phyloP scores from a whole-genome alignment of 2,888 invertebrate species.

The Xanthostigma xanthostigma region DNA sequence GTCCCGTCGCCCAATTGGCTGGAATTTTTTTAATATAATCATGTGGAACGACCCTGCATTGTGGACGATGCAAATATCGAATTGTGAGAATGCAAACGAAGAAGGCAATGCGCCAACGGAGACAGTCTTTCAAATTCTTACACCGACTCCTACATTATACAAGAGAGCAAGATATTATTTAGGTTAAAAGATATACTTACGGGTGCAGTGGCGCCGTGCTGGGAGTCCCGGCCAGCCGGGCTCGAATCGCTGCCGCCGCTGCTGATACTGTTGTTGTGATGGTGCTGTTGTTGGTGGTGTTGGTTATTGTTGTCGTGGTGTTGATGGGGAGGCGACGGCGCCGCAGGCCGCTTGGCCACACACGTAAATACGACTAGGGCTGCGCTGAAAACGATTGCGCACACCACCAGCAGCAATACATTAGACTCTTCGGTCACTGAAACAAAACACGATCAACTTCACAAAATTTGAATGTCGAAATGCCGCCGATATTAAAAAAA shows the following conservation, averaged over 20 bases:
- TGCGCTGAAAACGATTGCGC: constrained; percentile 4
- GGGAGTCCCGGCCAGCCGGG: background rate
- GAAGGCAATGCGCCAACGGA: no score
- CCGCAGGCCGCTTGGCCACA: constrained; percentile 3
- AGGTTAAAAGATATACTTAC: background rate
- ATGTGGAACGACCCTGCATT: no score
- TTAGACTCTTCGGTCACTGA: constrained; percentile 3
- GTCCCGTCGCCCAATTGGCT: no score
- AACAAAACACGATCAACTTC: background rate
- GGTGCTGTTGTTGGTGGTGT: background rate
- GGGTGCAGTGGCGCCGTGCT: background rate
- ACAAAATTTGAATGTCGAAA: no score
- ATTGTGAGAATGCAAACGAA: no score
- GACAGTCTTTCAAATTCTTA: no score
- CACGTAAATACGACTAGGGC: constrained; percentile 6
- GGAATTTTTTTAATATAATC: no score
- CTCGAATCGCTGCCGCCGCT: background rate
- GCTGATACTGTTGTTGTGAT: background rate
- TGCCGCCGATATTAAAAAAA: no score
- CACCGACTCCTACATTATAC: no score
- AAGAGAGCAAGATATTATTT: no score
- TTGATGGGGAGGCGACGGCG: background rate
- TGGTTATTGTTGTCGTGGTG: background rate
- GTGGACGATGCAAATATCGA: no score
- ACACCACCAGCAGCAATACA: constrained; percentile 5